These are phyloP conservation scores for Drosophila multiciliata DNA, from an alignment of 2,888 invertebrate species.

Conservation along the genomic window DNA sequence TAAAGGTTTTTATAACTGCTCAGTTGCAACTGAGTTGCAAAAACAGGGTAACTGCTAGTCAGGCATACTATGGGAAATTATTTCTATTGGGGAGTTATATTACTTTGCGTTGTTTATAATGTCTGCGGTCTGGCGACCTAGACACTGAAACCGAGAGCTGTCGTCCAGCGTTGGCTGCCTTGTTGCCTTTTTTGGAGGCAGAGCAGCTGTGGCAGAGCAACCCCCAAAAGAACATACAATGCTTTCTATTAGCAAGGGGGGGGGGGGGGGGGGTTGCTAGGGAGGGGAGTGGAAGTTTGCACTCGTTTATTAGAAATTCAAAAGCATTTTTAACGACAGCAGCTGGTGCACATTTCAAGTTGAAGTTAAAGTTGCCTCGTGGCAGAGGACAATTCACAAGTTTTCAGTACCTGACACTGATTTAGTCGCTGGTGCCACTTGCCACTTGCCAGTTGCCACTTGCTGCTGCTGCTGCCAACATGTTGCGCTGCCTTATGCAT, in stretches of 20 bases:
- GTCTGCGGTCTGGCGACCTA: constrained; percentile 80
- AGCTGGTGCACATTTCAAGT: constrained; percentile 60
- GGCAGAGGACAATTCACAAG: constrained; percentile 52
- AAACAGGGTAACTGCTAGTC: background rate
- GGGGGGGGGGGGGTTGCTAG: background rate
- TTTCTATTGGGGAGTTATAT: background rate
- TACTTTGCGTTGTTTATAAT: constrained; percentile 73
- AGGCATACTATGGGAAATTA: background rate
- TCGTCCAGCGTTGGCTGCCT: constrained; percentile 15
- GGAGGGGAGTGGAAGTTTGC: background rate
- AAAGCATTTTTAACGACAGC: constrained; percentile 62
- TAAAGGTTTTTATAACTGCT: background rate
- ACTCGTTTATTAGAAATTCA: constrained; percentile 64
- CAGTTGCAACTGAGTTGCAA: background rate
- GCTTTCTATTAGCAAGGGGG: constrained; percentile 48
- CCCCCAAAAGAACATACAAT: constrained; percentile 50
- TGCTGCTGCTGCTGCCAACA: constrained; percentile 48
- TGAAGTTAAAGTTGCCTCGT: constrained; percentile 7
- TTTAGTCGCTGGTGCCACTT: constrained; percentile 44
- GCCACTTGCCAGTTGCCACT: constrained; percentile 25
- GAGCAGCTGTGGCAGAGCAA: constrained; percentile 51
- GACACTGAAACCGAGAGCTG: constrained; percentile 56
- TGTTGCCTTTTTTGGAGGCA: background rate
- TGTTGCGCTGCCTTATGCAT: constrained; percentile 69
- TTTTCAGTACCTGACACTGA: constrained; percentile 57